These are phyloP conservation scores for Psettodes erumei DNA, from an alignment of 2,113 vertebrate species.

Conservation along the genomic window DNA sequence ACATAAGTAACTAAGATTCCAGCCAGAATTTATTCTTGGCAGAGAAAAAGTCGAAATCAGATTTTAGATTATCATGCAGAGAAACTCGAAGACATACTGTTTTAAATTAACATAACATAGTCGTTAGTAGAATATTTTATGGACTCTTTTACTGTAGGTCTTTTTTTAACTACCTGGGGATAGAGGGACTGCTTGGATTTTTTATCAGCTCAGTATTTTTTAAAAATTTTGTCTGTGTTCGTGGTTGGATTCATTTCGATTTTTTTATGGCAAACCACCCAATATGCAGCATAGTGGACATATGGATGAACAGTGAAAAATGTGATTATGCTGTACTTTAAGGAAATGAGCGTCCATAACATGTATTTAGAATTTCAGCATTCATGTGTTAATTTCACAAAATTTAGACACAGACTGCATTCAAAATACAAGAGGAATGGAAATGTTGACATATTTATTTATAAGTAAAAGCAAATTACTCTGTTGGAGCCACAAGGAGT, in stretches of 20 bases:
- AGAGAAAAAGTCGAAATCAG: background rate
- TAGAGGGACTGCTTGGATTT: background rate
- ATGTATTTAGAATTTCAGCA: background rate
- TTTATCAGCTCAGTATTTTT: background rate
- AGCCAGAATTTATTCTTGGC: no score
- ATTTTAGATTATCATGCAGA: background rate
- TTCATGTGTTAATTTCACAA: conserved; percentile 2
- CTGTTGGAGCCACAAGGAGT: conserved; percentile 26
- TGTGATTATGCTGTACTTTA: background rate
- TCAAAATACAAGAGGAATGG: no score
- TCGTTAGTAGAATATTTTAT: background rate
- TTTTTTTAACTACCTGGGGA: background rate
- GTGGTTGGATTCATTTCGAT: no score
- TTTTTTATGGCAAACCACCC: background rate
- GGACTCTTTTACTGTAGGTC: background rate
- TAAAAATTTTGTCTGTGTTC: background rate
- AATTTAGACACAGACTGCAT: background rate
- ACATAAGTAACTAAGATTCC: no score
- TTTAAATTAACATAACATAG: background rate
- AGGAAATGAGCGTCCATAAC: background rate
- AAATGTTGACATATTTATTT: conserved; percentile 19
- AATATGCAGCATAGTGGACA: background rate
- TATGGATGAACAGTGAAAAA: background rate
- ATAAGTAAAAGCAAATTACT: conserved; percentile 21
- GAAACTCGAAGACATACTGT: background rate